phyloP scores from a whole-genome alignment of 2,113 vertebrate species.

The Brachypodius melanocephalos region DNA sequence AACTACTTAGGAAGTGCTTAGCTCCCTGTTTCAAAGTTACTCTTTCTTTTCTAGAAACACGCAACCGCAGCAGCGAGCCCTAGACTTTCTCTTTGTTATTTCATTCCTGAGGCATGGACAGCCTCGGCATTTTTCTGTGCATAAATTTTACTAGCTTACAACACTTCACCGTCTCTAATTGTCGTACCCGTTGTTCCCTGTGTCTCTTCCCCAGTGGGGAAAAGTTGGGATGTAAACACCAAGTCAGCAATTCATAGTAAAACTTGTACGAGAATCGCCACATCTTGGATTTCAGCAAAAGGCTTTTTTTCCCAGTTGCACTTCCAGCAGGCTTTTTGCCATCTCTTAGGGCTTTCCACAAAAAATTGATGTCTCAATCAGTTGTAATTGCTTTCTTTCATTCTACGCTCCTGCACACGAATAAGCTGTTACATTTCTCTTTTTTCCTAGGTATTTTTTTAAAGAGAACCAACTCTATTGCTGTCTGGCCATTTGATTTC shows the following conservation, averaged over 20 bases:
- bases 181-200: neutral
- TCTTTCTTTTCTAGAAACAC: neutral
- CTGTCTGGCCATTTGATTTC: neutral
- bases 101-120: neutral
- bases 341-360: neutral
- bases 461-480: neutral
- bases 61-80: neutral
- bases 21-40: neutral
- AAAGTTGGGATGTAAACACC: neutral
- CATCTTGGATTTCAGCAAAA: neutral
- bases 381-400: neutral
- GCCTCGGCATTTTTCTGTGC: neutral
- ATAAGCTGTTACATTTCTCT: neutral
- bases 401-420: neutral
- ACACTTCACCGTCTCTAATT: neutral
- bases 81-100: neutral
- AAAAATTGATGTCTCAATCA: neutral
- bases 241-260: neutral
- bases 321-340: conserved; percentile 24
- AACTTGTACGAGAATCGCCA: neutral
- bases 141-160: neutral
- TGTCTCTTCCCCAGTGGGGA: neutral
- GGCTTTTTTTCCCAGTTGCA: neutral
- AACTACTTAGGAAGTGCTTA: neutral
- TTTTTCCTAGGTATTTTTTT: neutral